Percentiles rank a stretch among this genome's conserved stretches.
Conservation (phyloP, 2,888 invertebrate genomes). For the Aelia acuminata region DNA sequence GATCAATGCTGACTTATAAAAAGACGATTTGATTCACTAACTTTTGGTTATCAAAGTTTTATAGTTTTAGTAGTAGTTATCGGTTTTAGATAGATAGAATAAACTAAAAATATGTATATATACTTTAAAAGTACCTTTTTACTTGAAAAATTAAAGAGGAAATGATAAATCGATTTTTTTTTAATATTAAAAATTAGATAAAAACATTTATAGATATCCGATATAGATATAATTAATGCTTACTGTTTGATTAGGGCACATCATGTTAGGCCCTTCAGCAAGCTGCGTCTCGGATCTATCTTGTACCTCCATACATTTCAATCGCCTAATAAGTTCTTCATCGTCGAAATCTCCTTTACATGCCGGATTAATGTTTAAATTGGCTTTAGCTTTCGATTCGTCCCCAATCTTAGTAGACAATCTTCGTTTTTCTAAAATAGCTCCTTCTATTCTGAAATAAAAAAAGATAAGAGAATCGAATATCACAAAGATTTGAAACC, state of each 20-base stretch:
- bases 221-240: not conserved
- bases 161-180: too few species aligned
- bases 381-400: not conserved
- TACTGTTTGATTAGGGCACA: slow-evolving; percentile 44
- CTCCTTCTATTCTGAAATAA: slow-evolving; percentile 41
- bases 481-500: not conserved
- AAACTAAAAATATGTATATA: too few species aligned
- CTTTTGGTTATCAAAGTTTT: too few species aligned
- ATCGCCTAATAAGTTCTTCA: slow-evolving; percentile 52
- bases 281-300: not conserved
- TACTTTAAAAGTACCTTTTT: too few species aligned
- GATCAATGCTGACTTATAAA: too few species aligned
- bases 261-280: slow-evolving; percentile 32
- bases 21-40: too few species aligned
- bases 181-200: too few species aligned
- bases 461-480: not conserved
- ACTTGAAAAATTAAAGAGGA: too few species aligned
- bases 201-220: not conserved
- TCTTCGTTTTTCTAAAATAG: slow-evolving; percentile 42
- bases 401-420: slow-evolving; percentile 32
- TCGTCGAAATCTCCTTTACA: slow-evolving; percentile 28
- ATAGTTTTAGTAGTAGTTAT: too few species aligned
- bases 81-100: too few species aligned
- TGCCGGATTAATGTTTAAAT: not conserved
- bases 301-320: slow-evolving; percentile 38